Conservation (phyloP, 2,797 vertebrate genomes). For the Coregonus suidteri region DNA sequence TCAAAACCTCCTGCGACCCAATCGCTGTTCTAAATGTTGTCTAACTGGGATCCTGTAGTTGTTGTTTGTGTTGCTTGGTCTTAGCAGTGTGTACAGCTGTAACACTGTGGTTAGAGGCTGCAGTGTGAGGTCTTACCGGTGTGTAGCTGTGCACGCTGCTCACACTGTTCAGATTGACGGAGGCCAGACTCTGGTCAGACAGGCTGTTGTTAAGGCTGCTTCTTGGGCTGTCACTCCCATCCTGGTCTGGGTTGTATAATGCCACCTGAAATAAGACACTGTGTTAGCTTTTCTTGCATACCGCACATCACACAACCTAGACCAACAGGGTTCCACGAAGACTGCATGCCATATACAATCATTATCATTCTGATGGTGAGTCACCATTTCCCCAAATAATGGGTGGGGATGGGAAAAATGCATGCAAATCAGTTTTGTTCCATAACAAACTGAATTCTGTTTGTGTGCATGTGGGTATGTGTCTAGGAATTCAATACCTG, state of each 20-base stretch:
- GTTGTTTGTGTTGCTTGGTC: too few relatives aligned
- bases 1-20: too few relatives aligned
- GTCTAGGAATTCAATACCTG: neutral
- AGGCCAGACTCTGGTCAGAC: conserved; percentile 92
- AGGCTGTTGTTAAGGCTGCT: conserved; percentile 98
- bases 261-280: conserved; percentile 80
- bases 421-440: conserved; percentile 7
- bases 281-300: conserved; percentile 8
- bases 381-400: too few relatives aligned
- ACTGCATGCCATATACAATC: conserved; percentile 13
- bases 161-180: conserved; percentile 92
- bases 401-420: neutral
- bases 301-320: neutral
- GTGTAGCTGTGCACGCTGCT: conserved; percentile 91
- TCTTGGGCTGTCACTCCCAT: conserved; percentile 91
- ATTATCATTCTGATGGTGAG: neutral
- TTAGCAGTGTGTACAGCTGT: neutral
- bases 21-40: too few relatives aligned
- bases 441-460: conserved; percentile 37
- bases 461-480: conserved; percentile 14
- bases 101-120: neutral
- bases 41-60: too few relatives aligned
- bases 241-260: conserved; percentile 91
- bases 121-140: conserved; percentile 67
- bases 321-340: neutral